These are phyloP conservation scores for Puffinus mauretanicus DNA, from an alignment of 2,113 vertebrate species.

Conservation along the genomic window DNA sequence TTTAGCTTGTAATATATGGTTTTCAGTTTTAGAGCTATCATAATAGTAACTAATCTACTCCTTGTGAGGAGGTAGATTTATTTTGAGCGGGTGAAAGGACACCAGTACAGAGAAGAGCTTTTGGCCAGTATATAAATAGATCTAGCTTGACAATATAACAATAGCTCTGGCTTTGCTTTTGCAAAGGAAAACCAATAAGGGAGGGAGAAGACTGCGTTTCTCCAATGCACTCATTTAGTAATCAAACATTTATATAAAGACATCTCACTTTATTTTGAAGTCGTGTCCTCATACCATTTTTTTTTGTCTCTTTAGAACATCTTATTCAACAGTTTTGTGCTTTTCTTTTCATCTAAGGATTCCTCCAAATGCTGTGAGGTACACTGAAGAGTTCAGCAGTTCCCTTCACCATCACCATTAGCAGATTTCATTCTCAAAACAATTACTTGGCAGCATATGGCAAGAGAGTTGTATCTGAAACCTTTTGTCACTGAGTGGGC, in stretches of 20 bases:
- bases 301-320: not conserved
- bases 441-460: not conserved
- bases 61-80: not conserved
- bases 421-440: not conserved
- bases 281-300: not conserved
- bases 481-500: not conserved
- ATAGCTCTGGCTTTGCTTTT: not conserved
- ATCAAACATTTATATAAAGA: not conserved
- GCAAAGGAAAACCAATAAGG: not conserved
- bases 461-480: not conserved
- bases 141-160: not conserved
- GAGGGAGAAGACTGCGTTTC: not conserved
- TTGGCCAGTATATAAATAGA: not conserved
- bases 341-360: not conserved
- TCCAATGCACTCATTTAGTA: not conserved
- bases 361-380: not conserved
- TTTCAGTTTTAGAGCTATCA: constrained; percentile 29
- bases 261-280: constrained; percentile 9
- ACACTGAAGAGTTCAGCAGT: not conserved
- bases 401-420: not conserved
- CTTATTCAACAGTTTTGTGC: not conserved
- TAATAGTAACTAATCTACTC: constrained; percentile 20
- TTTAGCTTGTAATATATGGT: not conserved
- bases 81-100: not conserved
- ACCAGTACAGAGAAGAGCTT: not conserved